A percentile compares a stretch with the other conserved stretches of the same genome.
Conservation (phyloP, 2,888 invertebrate genomes). For the Oscheius sp. region DNA sequence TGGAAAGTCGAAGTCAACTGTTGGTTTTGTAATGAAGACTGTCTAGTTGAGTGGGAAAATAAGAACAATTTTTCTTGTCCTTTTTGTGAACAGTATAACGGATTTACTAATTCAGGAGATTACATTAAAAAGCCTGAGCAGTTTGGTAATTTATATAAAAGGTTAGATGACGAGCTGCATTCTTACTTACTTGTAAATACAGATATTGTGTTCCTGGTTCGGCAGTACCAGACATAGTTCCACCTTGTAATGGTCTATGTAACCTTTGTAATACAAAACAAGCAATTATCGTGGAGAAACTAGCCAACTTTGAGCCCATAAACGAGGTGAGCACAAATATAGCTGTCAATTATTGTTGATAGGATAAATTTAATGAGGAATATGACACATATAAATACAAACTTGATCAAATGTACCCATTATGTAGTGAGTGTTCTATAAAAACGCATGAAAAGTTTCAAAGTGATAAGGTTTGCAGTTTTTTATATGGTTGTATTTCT, state of each 20-base stretch:
- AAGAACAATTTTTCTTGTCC: conserved; percentile 55
- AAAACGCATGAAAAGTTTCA: conserved; percentile 55
- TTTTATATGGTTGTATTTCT: background rate
- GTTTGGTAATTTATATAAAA: conserved; percentile 1
- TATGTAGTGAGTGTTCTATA: conserved; percentile 56
- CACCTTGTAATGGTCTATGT: conserved; percentile 53
- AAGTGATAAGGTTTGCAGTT: conserved; percentile 42
- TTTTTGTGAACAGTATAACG: conserved; percentile 63
- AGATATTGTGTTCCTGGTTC: conserved; percentile 5
- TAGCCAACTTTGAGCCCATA: conserved; percentile 55
- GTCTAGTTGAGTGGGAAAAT: conserved; percentile 38
- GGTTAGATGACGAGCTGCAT: background rate
- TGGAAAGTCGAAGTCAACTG: conserved; percentile 51
- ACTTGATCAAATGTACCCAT: conserved; percentile 54
- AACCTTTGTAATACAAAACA: conserved; percentile 54
- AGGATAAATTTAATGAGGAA: conserved; percentile 58
- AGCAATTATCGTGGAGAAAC: conserved; percentile 47
- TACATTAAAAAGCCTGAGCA: conserved; percentile 44
- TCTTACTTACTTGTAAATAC: background rate
- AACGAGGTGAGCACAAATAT: conserved; percentile 46
- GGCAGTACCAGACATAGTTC: conserved; percentile 8
- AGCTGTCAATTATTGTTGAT: background rate
- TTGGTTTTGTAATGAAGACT: conserved; percentile 60
- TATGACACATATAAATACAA: conserved; percentile 53
- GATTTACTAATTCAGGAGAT: conserved; percentile 60